Evolutionary conservation across 2,888 invertebrate species (phyloP).

Genomic region (Pomacea canaliculata): DNA sequence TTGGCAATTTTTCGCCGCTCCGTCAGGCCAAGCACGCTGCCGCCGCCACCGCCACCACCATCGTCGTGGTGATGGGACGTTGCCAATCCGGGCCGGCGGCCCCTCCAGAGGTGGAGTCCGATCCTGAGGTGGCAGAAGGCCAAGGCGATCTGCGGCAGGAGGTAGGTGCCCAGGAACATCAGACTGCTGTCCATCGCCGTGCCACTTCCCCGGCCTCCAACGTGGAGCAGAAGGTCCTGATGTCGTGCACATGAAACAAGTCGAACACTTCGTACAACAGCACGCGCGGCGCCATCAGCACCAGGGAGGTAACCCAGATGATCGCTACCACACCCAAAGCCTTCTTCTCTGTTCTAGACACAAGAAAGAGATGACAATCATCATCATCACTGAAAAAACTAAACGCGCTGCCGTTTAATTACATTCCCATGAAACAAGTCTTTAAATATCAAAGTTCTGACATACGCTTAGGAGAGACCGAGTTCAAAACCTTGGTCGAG

Average conservation of each 20-base stretch:
- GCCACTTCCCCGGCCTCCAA: background rate
- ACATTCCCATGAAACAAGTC: too few species aligned
- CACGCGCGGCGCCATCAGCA: constrained; percentile 30
- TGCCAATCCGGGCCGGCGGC: constrained; percentile 27
- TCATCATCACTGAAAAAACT: background rate
- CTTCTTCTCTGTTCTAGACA: constrained; percentile 33
- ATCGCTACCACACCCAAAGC: constrained; percentile 25
- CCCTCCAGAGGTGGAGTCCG: constrained; percentile 33
- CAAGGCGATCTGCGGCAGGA: constrained; percentile 32
- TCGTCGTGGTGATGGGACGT: background rate
- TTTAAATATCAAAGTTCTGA: too few species aligned
- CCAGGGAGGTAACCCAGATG: constrained; percentile 33
- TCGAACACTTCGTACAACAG: constrained; percentile 21
- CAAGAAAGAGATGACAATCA: background rate
- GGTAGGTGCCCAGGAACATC: constrained; percentile 31
- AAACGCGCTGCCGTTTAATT: too few species aligned
- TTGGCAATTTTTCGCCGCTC: constrained; percentile 34
- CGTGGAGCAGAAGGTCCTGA: constrained; percentile 25
- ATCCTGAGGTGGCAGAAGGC: constrained; percentile 34
- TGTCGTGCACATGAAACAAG: constrained; percentile 20
- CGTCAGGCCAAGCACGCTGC: constrained; percentile 23
- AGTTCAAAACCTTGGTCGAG: too few species aligned
- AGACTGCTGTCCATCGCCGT: constrained; percentile 31
- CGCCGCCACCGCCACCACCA: background rate
- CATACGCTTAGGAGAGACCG: too few species aligned